Evolutionary conservation across 2,797 vertebrate species (phyloP).

Genomic region (Pantherophis vulpinus): DNA sequence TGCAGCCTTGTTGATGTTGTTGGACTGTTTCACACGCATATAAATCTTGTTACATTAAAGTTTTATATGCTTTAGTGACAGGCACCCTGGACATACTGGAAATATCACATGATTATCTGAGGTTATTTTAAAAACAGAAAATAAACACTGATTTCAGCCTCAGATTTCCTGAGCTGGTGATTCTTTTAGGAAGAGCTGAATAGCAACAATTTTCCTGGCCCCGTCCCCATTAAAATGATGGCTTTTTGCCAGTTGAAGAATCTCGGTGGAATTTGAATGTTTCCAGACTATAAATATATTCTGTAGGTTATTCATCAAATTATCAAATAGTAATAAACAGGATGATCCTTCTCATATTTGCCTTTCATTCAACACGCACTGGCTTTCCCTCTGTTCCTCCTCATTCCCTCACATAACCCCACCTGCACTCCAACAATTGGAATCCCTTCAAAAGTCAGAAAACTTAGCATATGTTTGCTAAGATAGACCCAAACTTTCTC

Average conservation of each 20-base stretch:
- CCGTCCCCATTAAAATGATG: slow-evolving; percentile 17
- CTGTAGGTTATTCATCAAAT: slow-evolving; percentile 8
- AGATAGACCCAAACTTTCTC: not conserved
- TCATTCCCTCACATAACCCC: not conserved
- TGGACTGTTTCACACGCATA: not conserved
- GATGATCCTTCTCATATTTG: slow-evolving; percentile 26
- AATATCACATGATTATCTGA: slow-evolving; percentile 30
- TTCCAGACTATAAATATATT: slow-evolving; percentile 31
- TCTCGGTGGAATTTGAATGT: slow-evolving; percentile 28
- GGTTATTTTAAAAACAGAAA: slow-evolving; percentile 38
- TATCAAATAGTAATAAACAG: slow-evolving; percentile 18
- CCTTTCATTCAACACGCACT: not conserved
- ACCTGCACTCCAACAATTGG: not conserved
- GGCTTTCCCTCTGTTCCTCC: not conserved
- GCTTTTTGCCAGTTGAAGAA: slow-evolving; percentile 7
- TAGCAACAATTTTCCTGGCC: slow-evolving; percentile 11
- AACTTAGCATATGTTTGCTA: not conserved
- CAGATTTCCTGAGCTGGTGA: slow-evolving; percentile 26
- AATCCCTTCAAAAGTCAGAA: not conserved
- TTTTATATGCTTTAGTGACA: slow-evolving; percentile 3
- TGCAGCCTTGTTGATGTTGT: slow-evolving; percentile 7
- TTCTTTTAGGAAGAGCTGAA: slow-evolving; percentile 40
- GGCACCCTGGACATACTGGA: not conserved
- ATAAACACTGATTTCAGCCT: slow-evolving; percentile 25
- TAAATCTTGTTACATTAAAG: slow-evolving; percentile 20